phyloP scores from a whole-genome alignment of 2,888 invertebrate genomes.

The Branchellion lobata region DNA sequence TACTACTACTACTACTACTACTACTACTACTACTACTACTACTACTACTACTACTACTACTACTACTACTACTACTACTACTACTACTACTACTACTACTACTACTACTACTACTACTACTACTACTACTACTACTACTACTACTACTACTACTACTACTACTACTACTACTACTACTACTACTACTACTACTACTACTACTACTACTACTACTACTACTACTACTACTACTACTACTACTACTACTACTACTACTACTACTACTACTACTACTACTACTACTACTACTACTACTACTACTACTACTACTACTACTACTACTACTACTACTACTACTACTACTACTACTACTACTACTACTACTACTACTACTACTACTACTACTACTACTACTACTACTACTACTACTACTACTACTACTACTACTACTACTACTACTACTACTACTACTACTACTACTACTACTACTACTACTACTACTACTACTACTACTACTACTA shows the following conservation, averaged over 20 bases:
- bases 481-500: slow-evolving; percentile 89
- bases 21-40: slow-evolving; percentile 86
- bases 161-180: slow-evolving; percentile 90
- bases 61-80: slow-evolving; percentile 97
- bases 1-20: slow-evolving; percentile 85
- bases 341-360: slow-evolving; percentile 93
- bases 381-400: slow-evolving; percentile 96
- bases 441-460: slow-evolving; percentile 98
- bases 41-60: slow-evolving; percentile 91
- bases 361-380: slow-evolving; percentile 73
- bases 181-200: slow-evolving; percentile 94
- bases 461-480: slow-evolving; percentile 92
- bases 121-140: slow-evolving; percentile 94
- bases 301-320: slow-evolving; percentile 97
- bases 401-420: slow-evolving; percentile 93
- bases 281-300: slow-evolving; percentile 75
- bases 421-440: slow-evolving; percentile 72
- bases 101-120: slow-evolving; percentile 97
- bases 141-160: slow-evolving; percentile 79
- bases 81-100: slow-evolving; percentile 70
- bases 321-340: slow-evolving; percentile 90
- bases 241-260: slow-evolving; percentile 98
- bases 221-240: slow-evolving; percentile 71
- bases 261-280: slow-evolving; percentile 91
- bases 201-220: slow-evolving; percentile 94